phyloP scores from a whole-genome alignment of 2,113 vertebrate genomes.

The Gallinago media region DNA sequence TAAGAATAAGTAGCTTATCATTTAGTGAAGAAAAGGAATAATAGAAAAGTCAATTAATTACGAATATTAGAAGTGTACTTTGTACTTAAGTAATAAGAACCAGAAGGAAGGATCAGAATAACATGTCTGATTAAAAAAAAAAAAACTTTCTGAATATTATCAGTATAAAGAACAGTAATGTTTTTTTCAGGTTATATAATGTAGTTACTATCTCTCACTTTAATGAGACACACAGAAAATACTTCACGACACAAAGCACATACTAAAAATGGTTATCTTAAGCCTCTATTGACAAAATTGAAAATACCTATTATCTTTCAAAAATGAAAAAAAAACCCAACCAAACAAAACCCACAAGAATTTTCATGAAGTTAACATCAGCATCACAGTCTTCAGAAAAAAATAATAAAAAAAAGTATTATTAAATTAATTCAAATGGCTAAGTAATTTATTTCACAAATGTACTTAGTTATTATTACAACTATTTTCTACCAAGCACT shows the following conservation, averaged over 20 bases:
- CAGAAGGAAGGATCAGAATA: background rate
- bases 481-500: background rate
- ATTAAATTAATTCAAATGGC: background rate
- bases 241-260: background rate
- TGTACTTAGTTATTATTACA: background rate
- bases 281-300: background rate
- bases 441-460: background rate
- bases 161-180: background rate
- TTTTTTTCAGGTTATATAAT: background rate
- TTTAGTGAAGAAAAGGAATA: background rate
- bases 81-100: background rate
- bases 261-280: background rate
- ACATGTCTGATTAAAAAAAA: background rate
- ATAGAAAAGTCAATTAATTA: background rate
- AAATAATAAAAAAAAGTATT: background rate
- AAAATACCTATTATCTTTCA: background rate
- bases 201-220: background rate
- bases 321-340: background rate
- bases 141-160: background rate
- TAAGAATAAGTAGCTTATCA: background rate
- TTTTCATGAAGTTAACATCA: background rate
- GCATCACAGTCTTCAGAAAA: background rate
- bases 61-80: background rate
- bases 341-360: background rate
- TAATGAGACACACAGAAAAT: background rate